A percentile compares a stretch with the other conserved stretches of the same genome.
phyloP scores from a whole-genome alignment of 2,113 vertebrate genomes.

The Oryzias woworae region DNA sequence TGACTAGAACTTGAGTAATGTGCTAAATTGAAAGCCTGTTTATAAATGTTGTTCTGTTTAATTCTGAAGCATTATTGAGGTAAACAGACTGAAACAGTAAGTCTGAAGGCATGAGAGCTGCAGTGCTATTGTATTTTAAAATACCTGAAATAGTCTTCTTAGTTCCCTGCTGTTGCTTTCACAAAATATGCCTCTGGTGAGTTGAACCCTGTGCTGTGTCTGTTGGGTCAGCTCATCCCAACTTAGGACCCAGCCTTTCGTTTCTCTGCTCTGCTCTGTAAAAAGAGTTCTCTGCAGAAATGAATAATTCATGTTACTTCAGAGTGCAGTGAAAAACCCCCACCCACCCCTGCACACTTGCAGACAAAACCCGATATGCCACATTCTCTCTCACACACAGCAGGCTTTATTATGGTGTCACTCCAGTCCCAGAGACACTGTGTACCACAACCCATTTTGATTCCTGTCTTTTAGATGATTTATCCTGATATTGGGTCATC shows the following conservation, averaged over 20 bases:
- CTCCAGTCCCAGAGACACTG: slow-evolving; percentile 5
- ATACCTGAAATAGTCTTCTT: neutral
- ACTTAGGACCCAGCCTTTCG: slow-evolving; percentile 31
- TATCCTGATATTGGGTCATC: neutral
- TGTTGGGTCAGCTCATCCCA: slow-evolving; percentile 50
- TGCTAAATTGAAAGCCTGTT: slow-evolving; percentile 15
- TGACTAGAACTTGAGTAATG: slow-evolving; percentile 24
- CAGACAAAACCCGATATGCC: slow-evolving; percentile 56
- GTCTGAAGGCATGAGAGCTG: slow-evolving; percentile 17
- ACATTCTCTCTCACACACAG: slow-evolving; percentile 27
- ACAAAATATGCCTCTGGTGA: slow-evolving; percentile 23
- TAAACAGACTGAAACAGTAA: neutral
- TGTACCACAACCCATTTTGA: slow-evolving; percentile 10
- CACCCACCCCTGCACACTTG: slow-evolving; percentile 48
- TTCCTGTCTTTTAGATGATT: slow-evolving; percentile 21
- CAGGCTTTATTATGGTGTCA: slow-evolving; percentile 33
- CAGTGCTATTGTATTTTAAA: slow-evolving; percentile 5
- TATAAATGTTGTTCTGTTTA: slow-evolving; percentile 40
- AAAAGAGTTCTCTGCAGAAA: slow-evolving; percentile 71
- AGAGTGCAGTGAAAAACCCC: slow-evolving; percentile 67
- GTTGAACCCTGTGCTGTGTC: slow-evolving; percentile 26
- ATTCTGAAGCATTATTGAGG: slow-evolving; percentile 12
- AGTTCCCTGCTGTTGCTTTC: slow-evolving; percentile 5
- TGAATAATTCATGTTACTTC: slow-evolving; percentile 78
- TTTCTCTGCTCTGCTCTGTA: slow-evolving; percentile 55